A percentile compares a stretch with the other conserved stretches of the same genome.
Evolutionary conservation across 1,140 invertebrate species (phyloP).

Genomic region (Trinorchestia longiramus): DNA sequence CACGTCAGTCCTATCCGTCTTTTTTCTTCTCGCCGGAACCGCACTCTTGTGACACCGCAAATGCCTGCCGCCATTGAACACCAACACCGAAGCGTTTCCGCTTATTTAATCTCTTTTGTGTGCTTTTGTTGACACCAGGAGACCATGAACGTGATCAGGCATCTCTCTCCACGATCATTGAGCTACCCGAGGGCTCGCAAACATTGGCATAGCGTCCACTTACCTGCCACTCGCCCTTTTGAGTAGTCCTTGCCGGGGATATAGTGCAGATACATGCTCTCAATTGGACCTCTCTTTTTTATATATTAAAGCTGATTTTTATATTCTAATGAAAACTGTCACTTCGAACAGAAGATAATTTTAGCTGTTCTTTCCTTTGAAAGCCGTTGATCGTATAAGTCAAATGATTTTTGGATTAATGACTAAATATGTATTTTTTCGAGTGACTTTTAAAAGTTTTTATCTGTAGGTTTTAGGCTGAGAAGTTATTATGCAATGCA

Average conservation of each 20-base stretch:
- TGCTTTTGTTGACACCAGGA: conserved; percentile 30
- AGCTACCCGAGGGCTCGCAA: background rate
- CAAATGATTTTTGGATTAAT: background rate
- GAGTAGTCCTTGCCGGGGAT: background rate
- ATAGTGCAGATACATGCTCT: background rate
- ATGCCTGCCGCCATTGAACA: conserved; percentile 22
- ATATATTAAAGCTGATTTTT: background rate
- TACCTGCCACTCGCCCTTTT: conserved; percentile 17
- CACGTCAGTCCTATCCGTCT: background rate
- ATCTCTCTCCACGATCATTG: conserved; percentile 16
- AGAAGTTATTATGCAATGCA: too few species aligned
- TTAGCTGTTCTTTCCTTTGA: background rate
- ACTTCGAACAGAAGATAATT: background rate
- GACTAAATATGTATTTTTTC: too few species aligned
- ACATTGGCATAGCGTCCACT: conserved; percentile 37
- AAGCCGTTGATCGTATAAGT: background rate
- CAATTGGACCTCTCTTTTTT: background rate
- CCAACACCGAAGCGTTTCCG: conserved; percentile 26
- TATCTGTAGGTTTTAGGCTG: too few species aligned
- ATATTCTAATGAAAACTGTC: background rate
- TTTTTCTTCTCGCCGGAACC: conserved; percentile 38
- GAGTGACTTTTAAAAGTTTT: too few species aligned
- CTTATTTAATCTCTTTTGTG: conserved; percentile 48
- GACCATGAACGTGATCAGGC: conserved; percentile 40
- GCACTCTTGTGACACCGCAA: conserved; percentile 41